Percentiles rank a stretch among this genome's conserved stretches.
phyloP scores from a whole-genome alignment of 1,140 invertebrate genomes.

The Myzus persicae region DNA sequence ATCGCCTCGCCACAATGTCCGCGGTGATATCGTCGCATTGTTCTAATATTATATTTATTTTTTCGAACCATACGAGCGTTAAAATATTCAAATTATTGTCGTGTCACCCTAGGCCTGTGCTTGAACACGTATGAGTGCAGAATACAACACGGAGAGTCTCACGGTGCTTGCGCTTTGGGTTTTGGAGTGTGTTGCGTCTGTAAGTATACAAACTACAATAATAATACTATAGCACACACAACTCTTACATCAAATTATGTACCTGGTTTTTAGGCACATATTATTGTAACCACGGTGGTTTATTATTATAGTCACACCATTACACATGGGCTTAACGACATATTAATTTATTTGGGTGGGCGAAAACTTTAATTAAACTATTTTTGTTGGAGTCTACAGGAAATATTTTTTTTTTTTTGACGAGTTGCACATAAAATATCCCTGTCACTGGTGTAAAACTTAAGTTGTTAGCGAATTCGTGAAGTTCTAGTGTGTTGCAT shows the following conservation, averaged over 20 bases:
- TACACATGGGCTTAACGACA: not conserved
- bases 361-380: too few relatives aligned
- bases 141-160: constrained; percentile 76
- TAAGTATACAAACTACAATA: constrained; percentile 69
- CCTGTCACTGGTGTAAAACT: too few relatives aligned
- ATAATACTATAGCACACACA: not conserved
- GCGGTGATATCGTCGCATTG: not conserved
- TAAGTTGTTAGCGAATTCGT: too few relatives aligned
- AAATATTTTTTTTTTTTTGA: not conserved
- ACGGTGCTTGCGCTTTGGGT: constrained; percentile 81
- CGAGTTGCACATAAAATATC: not conserved
- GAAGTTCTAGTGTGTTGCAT: too few relatives aligned
- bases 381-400: not conserved
- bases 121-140: constrained; percentile 84
- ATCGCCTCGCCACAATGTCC: not conserved
- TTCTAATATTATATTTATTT: not conserved
- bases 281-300: not conserved
- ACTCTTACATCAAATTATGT: not conserved
- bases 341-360: not conserved
- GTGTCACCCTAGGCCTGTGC: constrained; percentile 71
- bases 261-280: not conserved
- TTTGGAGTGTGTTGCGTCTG: constrained; percentile 90
- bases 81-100: not conserved
- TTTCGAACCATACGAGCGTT: not conserved
- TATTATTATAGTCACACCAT: not conserved